These are phyloP conservation scores for Tetraodon nigroviridis DNA, from an alignment of 2,113 vertebrate species.

Conservation along the genomic window DNA sequence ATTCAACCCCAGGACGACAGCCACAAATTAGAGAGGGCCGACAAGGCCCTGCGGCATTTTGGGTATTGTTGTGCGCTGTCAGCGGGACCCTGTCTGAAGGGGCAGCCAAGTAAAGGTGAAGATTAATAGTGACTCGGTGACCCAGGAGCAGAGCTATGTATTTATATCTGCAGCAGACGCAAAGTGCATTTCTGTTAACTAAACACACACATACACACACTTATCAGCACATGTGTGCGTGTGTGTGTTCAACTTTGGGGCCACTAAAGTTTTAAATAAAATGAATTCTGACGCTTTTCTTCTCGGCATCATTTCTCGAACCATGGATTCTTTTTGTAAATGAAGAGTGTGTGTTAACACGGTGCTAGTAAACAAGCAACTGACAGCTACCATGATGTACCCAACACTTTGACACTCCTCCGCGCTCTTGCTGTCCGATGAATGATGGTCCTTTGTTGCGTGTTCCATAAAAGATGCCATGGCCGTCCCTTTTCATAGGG, in stretches of 20 bases:
- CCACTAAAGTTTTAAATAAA: no score
- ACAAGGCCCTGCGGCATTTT: conserved; percentile 66
- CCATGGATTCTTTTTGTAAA: no score
- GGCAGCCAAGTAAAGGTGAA: conserved; percentile 58
- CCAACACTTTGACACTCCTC: conserved; percentile 24
- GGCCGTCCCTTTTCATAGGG: conserved; percentile 57
- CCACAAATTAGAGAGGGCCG: conserved; percentile 72
- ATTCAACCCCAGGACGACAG: conserved; percentile 65
- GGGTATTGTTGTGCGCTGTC: conserved; percentile 65
- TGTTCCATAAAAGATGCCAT: conserved; percentile 55
- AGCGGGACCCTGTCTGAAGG: conserved; percentile 53
- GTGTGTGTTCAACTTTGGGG: neutral
- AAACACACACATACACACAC: conserved; percentile 10
- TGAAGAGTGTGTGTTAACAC: neutral
- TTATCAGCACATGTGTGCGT: neutral
- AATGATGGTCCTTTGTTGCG: conserved; percentile 67
- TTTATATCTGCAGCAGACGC: conserved; percentile 42
- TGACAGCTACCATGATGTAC: conserved; percentile 9
- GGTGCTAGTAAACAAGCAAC: conserved; percentile 9
- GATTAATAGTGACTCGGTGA: conserved; percentile 66
- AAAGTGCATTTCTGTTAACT: no score
- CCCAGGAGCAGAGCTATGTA: conserved; percentile 51
- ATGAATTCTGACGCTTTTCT: neutral
- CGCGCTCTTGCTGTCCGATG: conserved; percentile 47
- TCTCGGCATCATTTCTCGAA: neutral